A percentile compares a stretch with the other conserved stretches of the same genome.
Conservation (phyloP, 2,113 vertebrate genomes). For the Passerina amoena region DNA sequence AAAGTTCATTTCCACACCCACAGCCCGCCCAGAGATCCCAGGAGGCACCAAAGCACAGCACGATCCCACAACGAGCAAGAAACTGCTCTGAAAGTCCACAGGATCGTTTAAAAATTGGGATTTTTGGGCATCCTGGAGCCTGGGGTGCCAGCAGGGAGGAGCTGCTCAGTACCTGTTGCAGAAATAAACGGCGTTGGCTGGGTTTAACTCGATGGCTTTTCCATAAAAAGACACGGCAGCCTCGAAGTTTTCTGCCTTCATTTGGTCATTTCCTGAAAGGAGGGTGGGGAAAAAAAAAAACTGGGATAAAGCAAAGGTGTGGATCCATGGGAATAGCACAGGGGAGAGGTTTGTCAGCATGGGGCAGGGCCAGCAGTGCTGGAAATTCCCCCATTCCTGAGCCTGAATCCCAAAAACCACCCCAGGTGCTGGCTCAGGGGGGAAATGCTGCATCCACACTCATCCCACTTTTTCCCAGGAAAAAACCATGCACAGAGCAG, state of each 20-base stretch:
- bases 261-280: slow-evolving; percentile 90
- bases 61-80: neutral
- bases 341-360: accelerated
- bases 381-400: neutral
- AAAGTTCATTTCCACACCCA: neutral
- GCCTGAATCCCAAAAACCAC: neutral
- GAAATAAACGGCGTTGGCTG: slow-evolving; percentile 93
- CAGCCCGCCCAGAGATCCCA: neutral
- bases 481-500: neutral
- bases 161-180: slow-evolving; percentile 87
- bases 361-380: neutral
- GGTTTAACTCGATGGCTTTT: slow-evolving; percentile 91
- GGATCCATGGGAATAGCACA: neutral
- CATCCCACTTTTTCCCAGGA: neutral
- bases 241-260: slow-evolving; percentile 92
- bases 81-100: neutral
- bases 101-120: accelerated
- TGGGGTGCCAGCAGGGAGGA: neutral
- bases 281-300: accelerated
- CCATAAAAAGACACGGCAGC: slow-evolving; percentile 91
- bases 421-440: neutral
- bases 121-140: neutral
- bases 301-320: accelerated
- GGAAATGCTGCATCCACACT: neutral
- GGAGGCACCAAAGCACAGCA: neutral